phyloP scores from a whole-genome alignment of 1,140 invertebrate genomes.

The Seison nebaliae region DNA sequence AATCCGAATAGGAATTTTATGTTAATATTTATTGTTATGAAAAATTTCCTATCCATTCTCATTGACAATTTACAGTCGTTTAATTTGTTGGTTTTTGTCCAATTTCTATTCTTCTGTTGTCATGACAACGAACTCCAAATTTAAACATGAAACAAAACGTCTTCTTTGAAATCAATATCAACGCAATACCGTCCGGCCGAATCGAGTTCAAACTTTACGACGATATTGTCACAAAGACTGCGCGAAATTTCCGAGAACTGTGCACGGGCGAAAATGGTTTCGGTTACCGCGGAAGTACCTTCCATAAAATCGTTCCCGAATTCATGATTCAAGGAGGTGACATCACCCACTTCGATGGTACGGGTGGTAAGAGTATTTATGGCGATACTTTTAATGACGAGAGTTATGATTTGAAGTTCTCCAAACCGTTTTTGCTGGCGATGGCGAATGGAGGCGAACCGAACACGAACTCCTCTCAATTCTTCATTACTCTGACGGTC shows the following conservation, averaged over 20 bases:
- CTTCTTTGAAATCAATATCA: slow-evolving; percentile 66
- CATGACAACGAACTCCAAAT: too few relatives aligned
- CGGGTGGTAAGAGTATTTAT: slow-evolving; percentile 52
- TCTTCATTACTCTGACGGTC: slow-evolving; percentile 27
- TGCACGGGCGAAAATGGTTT: slow-evolving; percentile 24
- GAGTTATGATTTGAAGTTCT: slow-evolving; percentile 77
- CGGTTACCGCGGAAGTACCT: slow-evolving; percentile 35
- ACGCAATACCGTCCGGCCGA: slow-evolving; percentile 44
- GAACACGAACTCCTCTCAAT: slow-evolving; percentile 68
- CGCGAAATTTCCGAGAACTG: slow-evolving; percentile 13
- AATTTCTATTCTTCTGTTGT: too few relatives aligned
- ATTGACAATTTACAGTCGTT: too few relatives aligned
- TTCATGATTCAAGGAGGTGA: slow-evolving; percentile 66
- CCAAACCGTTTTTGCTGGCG: slow-evolving; percentile 41
- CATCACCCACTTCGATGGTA: slow-evolving; percentile 42
- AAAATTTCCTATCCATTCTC: too few relatives aligned
- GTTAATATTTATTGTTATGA: too few relatives aligned
- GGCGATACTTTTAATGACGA: slow-evolving; percentile 83
- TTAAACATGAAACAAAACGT: too few relatives aligned
- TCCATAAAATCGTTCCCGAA: slow-evolving; percentile 68
- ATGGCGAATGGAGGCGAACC: slow-evolving; percentile 25
- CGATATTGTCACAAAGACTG: slow-evolving; percentile 13
- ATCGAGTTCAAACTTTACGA: slow-evolving; percentile 44
- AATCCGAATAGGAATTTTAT: too few relatives aligned
- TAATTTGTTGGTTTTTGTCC: too few relatives aligned